A percentile compares a stretch with the other conserved stretches of the same genome.
These are phyloP conservation scores for Dipodomys spectabilis DNA, from an alignment of 2,113 vertebrate species.

Conservation along the genomic window DNA sequence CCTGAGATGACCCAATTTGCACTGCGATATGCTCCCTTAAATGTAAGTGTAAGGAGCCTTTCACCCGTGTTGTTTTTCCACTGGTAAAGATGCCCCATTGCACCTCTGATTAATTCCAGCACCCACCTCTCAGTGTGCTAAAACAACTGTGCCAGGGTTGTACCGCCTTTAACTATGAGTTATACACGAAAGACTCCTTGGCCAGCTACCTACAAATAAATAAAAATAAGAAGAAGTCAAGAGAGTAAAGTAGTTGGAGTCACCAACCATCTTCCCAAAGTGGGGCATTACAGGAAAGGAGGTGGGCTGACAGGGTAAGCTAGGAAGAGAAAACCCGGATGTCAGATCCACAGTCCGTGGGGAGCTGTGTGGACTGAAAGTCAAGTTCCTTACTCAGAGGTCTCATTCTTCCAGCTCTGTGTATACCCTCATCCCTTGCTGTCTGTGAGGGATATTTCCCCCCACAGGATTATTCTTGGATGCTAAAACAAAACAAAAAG, in stretches of 20 bases:
- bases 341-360: not conserved
- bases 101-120: conserved; percentile 69
- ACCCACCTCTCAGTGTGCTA: conserved; percentile 30
- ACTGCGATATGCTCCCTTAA: conserved; percentile 81
- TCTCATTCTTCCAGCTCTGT: not conserved
- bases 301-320: not conserved
- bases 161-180: not conserved
- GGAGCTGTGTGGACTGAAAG: not conserved
- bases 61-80: conserved; percentile 81
- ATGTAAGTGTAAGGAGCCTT: conserved; percentile 76
- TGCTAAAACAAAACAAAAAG: not conserved
- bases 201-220: not conserved
- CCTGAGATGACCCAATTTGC: conserved; percentile 84
- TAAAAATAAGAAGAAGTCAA: not conserved
- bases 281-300: not conserved
- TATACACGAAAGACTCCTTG: conserved; percentile 44
- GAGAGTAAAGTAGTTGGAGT: not conserved
- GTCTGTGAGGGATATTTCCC: not conserved
- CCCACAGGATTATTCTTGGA: not conserved
- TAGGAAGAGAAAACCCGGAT: not conserved
- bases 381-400: accelerated
- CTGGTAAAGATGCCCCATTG: conserved; percentile 66
- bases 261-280: not conserved
- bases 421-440: not conserved
- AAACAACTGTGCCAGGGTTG: conserved; percentile 9